phyloP scores from a whole-genome alignment of 2,797 vertebrate species.

The Lagorchestes hirsutus region DNA sequence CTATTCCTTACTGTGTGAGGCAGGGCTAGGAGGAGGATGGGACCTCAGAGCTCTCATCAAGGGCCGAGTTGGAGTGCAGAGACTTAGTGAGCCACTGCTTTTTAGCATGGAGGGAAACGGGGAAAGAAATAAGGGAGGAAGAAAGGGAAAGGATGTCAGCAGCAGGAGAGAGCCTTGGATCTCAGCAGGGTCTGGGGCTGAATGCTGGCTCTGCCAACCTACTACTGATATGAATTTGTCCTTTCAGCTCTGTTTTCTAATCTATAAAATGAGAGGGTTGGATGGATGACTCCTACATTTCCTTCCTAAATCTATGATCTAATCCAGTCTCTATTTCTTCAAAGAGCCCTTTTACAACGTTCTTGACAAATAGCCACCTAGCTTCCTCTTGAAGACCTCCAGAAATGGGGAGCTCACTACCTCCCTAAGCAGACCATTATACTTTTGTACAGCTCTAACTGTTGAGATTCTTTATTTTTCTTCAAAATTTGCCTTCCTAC shows the following conservation, averaged over 20 bases:
- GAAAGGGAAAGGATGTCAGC: neutral
- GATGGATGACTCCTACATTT: neutral
- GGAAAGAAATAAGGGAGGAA: neutral
- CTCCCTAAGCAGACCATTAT: neutral
- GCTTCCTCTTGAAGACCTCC: neutral
- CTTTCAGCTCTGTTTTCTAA: neutral
- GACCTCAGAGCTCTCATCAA: neutral
- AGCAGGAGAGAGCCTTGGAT: neutral
- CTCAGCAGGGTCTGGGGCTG: neutral
- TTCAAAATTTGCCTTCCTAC: neutral
- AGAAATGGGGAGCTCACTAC: neutral
- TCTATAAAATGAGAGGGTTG: neutral
- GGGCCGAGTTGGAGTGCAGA: neutral
- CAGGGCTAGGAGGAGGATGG: neutral
- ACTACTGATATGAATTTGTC: neutral
- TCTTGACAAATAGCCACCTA: neutral
- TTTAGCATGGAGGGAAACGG: neutral
- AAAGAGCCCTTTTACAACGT: neutral
- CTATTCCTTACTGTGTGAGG: neutral
- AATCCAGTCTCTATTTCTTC: neutral
- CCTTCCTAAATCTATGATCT: neutral
- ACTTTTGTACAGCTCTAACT: neutral
- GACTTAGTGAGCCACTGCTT: neutral
- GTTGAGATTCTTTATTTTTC: neutral
- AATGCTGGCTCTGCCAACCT: neutral